These are phyloP conservation scores for Apteryx mantelli DNA, from an alignment of 2,113 vertebrate genomes.

Conservation along the genomic window DNA sequence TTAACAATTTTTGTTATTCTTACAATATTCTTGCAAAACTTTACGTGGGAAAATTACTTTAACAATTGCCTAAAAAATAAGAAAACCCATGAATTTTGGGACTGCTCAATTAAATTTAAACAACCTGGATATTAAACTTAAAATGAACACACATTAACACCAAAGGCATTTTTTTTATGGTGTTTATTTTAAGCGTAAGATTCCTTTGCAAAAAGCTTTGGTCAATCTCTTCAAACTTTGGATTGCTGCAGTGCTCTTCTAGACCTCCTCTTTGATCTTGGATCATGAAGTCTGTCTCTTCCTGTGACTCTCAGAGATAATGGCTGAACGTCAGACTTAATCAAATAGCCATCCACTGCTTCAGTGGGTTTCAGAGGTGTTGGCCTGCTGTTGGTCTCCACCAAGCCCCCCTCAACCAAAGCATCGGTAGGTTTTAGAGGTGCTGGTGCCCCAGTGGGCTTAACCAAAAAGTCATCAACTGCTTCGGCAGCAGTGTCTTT, in stretches of 20 bases:
- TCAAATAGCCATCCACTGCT: constrained; percentile 65
- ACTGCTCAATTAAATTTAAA: constrained; percentile 52
- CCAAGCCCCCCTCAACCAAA: constrained; percentile 51
- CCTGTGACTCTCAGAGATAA: constrained; percentile 67
- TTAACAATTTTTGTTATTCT: constrained; percentile 8
- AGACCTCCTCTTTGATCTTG: constrained; percentile 78
- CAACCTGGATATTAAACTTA: constrained; percentile 41
- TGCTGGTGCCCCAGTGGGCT: not conserved
- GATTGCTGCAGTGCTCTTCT: constrained; percentile 78
- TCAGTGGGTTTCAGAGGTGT: constrained; percentile 62
- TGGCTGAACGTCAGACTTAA: constrained; percentile 66
- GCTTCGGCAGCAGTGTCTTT: constrained; percentile 47
- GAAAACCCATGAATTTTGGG: constrained; percentile 7
- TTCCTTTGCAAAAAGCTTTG: constrained; percentile 84
- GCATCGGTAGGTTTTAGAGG: constrained; percentile 14
- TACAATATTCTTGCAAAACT: constrained; percentile 24
- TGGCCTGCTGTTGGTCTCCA: constrained; percentile 20
- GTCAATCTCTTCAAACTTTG: constrained; percentile 81
- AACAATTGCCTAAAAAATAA: constrained; percentile 38
- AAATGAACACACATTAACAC: constrained; percentile 58
- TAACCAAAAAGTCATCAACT: constrained; percentile 55
- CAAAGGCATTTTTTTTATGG: constrained; percentile 53
- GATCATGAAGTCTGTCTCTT: constrained; percentile 70
- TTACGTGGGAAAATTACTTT: constrained; percentile 6
- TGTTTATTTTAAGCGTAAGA: constrained; percentile 76